phyloP scores from a whole-genome alignment of 2,797 vertebrate genomes.

The Gadopsis bispinosus region DNA sequence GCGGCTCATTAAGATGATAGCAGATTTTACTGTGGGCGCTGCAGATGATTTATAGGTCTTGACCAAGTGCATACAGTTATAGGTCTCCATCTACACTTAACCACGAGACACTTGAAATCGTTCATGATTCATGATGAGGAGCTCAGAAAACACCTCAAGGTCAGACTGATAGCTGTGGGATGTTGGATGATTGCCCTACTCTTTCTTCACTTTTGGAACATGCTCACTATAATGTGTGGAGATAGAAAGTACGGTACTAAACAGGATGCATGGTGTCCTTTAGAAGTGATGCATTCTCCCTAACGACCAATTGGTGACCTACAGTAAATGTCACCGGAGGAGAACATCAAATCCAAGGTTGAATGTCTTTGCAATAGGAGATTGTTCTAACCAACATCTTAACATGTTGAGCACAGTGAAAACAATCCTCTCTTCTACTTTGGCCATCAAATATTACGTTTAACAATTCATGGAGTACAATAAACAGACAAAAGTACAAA shows the following conservation, averaged over 20 bases:
- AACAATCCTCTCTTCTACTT: neutral
- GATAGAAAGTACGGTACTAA: neutral
- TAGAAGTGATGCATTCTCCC: conserved; percentile 1
- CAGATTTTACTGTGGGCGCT: conserved; percentile 44
- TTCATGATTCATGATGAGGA: conserved; percentile 72
- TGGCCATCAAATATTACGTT: neutral
- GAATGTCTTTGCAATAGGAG: neutral
- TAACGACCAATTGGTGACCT: neutral
- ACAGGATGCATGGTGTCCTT: neutral
- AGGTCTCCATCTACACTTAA: conserved; percentile 72
- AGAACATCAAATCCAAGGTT: neutral
- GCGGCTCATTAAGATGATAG: conserved; percentile 62
- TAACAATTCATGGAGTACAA: neutral
- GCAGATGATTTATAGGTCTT: conserved; percentile 76
- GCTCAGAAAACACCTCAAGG: conserved; percentile 69
- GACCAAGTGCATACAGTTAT: conserved; percentile 65
- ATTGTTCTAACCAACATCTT: neutral
- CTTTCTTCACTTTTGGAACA: conserved; percentile 1
- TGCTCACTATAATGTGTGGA: neutral
- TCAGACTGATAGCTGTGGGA: conserved; percentile 62
- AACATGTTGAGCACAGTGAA: neutral
- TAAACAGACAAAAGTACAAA: neutral
- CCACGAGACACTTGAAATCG: conserved; percentile 64
- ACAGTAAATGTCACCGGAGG: conserved; percentile 18
- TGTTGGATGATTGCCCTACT: conserved; percentile 45